Evolutionary conservation across 1,140 invertebrate genomes (phyloP).

Genomic region (Musca domestica): DNA sequence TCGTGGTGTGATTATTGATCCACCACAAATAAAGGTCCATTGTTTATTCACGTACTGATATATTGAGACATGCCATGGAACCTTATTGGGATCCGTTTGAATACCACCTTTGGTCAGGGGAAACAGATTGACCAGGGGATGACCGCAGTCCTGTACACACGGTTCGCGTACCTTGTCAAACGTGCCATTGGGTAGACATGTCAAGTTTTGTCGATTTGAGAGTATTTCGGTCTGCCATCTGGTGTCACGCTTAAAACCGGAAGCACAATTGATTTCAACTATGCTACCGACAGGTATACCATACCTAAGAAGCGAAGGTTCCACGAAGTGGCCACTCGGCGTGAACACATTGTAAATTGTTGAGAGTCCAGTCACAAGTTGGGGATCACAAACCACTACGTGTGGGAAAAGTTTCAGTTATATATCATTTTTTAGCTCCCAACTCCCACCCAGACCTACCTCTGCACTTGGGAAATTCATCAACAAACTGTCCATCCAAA

Average conservation of each 20-base stretch:
- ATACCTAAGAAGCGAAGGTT: background rate
- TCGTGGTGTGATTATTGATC: slow-evolving; percentile 52
- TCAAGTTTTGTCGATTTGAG: background rate
- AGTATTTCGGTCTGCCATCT: background rate
- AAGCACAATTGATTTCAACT: background rate
- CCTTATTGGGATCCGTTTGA: slow-evolving; percentile 23
- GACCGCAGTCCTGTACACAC: slow-evolving; percentile 23
- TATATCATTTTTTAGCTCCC: no score
- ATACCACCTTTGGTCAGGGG: slow-evolving; percentile 2
- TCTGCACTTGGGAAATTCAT: no score
- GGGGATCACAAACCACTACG: no score
- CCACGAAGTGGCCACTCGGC: no score
- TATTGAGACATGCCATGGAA: slow-evolving; percentile 59
- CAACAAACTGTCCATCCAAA: no score
- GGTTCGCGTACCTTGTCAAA: background rate
- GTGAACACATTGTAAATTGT: no score
- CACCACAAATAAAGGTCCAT: slow-evolving; percentile 54
- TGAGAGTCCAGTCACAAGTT: no score
- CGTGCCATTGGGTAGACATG: background rate
- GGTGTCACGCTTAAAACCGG: background rate
- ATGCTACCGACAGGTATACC: background rate
- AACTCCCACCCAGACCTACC: no score
- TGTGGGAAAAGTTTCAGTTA: no score
- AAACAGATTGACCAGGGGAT: background rate
- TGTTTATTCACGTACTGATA: slow-evolving; percentile 39